Percentiles rank a stretch among this genome's conserved stretches.
These are phyloP conservation scores for Dryococelus australis DNA, from an alignment of 2,888 invertebrate species.

Conservation along the genomic window DNA sequence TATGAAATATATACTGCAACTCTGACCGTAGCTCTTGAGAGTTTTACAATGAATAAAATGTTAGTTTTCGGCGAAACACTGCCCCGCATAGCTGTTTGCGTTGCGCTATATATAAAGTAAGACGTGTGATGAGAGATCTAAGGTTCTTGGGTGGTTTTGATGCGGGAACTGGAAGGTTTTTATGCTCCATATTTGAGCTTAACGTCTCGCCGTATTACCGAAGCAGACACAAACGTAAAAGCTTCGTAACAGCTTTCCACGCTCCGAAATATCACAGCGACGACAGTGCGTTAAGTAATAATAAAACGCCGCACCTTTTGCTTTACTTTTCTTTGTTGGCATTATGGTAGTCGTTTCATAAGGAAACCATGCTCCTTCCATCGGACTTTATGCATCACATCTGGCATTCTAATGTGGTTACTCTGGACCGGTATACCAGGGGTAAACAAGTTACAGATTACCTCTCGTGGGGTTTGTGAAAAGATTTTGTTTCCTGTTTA, in stretches of 20 bases:
- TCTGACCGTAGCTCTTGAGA: too few relatives aligned
- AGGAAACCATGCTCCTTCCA: not conserved
- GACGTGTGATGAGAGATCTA: not conserved
- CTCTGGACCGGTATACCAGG: not conserved
- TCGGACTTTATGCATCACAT: not conserved
- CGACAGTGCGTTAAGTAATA: not conserved
- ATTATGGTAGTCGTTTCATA: not conserved
- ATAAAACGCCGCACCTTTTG: not conserved
- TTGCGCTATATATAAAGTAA: too few relatives aligned
- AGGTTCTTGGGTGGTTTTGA: not conserved
- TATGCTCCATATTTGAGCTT: not conserved
- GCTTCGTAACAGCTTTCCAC: not conserved
- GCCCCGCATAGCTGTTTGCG: too few relatives aligned
- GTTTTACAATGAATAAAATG: too few relatives aligned
- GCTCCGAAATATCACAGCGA: not conserved
- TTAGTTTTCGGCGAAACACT: too few relatives aligned
- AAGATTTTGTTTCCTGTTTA: too few relatives aligned
- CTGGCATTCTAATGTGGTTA: not conserved
- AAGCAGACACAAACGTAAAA: not conserved
- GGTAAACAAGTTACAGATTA: not conserved
- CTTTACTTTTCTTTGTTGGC: not conserved
- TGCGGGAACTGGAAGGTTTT: not conserved
- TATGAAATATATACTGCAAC: too few relatives aligned
- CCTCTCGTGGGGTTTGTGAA: too few relatives aligned
- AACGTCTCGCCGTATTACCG: not conserved